phyloP scores from a whole-genome alignment of 2,888 invertebrate genomes.

The Xanthia togata region DNA sequence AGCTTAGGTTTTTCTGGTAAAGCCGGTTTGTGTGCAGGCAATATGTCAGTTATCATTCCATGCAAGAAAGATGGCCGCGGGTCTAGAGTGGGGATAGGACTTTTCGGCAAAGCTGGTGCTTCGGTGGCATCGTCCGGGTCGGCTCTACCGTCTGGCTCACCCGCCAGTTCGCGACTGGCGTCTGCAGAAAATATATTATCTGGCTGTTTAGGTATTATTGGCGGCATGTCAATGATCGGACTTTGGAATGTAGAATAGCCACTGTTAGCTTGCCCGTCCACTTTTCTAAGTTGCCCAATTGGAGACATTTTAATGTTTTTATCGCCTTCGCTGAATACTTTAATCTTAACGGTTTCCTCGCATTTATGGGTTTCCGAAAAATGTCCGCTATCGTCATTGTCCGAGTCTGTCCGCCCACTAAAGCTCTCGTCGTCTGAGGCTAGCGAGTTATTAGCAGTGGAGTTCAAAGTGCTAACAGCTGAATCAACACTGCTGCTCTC shows the following conservation, averaged over 20 bases:
- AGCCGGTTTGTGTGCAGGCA: conserved; percentile 89
- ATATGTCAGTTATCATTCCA: conserved; percentile 89
- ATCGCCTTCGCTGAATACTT: conserved; percentile 86
- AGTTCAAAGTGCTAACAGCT: conserved; percentile 90
- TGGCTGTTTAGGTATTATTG: conserved; percentile 84
- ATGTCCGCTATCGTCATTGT: conserved; percentile 90
- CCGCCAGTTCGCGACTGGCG: conserved; percentile 94
- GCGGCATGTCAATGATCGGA: conserved; percentile 87
- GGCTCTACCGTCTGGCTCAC: conserved; percentile 96
- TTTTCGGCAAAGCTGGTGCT: conserved; percentile 93
- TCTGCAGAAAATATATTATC: conserved; percentile 88
- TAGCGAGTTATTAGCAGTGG: conserved; percentile 89
- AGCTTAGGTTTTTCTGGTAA: conserved; percentile 93
- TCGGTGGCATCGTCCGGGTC: conserved; percentile 94
- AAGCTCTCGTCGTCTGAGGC: conserved; percentile 89
- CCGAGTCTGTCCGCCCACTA: conserved; percentile 90
- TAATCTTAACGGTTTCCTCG: conserved; percentile 89
- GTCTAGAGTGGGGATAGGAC: conserved; percentile 91
- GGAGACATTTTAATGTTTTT: conserved; percentile 86
- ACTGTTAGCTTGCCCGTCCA: conserved; percentile 84
- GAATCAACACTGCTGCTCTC: conserved; percentile 88
- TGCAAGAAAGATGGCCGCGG: conserved; percentile 94
- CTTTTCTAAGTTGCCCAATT: conserved; percentile 84
- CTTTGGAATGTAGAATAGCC: conserved; percentile 88
- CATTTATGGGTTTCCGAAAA: conserved; percentile 87